Conservation (phyloP, 2,888 invertebrate species). For the Diploptera punctata region DNA sequence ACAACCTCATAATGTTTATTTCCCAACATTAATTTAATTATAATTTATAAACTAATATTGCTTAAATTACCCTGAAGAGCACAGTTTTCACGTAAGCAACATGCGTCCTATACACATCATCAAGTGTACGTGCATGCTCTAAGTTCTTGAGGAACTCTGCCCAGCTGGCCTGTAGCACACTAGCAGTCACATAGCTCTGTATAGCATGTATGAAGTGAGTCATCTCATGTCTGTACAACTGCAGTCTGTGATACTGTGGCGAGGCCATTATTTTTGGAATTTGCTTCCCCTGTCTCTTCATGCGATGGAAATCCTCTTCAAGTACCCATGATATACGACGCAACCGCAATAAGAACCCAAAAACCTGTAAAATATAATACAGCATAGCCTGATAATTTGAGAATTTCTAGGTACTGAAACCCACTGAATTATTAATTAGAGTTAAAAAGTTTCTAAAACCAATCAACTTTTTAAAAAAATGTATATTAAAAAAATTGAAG, state of each 20-base stretch:
- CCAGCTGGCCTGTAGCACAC: slow-evolving; percentile 78
- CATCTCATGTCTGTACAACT: slow-evolving; percentile 76
- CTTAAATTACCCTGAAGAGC: slow-evolving; percentile 69
- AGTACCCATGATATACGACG: slow-evolving; percentile 78
- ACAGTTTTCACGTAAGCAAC: slow-evolving; percentile 77
- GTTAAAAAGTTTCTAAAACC: too few relatives aligned
- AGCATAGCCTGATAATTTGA: too few relatives aligned
- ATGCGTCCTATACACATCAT: slow-evolving; percentile 75
- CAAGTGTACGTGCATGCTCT: slow-evolving; percentile 68
- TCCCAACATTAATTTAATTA: too few relatives aligned
- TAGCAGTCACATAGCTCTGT: slow-evolving; percentile 79
- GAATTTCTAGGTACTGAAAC: too few relatives aligned
- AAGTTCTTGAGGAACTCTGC: slow-evolving; percentile 73
- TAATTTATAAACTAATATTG: too few relatives aligned
- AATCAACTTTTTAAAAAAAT: too few relatives aligned
- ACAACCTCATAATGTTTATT: too few relatives aligned
- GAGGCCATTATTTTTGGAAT: slow-evolving; percentile 48
- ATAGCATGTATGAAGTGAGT: slow-evolving; percentile 76
- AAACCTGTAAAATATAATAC: slow-evolving; percentile 69
- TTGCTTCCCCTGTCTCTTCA: slow-evolving; percentile 33
- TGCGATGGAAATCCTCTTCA: slow-evolving; percentile 53
- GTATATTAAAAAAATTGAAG: too few relatives aligned
- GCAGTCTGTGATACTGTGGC: slow-evolving; percentile 70
- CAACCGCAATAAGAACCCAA: slow-evolving; percentile 77
- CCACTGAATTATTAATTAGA: too few relatives aligned